Conservation (phyloP, 1,140 invertebrate species). For the Sipha flava region DNA sequence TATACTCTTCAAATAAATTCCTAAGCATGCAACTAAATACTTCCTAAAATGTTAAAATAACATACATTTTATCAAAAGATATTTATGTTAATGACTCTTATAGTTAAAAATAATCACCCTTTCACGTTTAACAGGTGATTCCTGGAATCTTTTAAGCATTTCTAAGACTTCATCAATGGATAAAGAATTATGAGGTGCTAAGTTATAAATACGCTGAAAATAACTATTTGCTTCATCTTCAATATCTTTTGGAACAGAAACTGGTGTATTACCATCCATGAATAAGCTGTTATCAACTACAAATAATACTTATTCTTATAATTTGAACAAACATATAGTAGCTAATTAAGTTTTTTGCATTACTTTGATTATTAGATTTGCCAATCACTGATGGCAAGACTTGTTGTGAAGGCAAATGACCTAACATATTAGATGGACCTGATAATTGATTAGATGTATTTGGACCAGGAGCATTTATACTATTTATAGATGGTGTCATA, state of each 20-base stretch:
- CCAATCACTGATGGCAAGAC: not conserved
- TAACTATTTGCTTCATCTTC: slow-evolving; percentile 97
- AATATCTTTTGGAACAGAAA: slow-evolving; percentile 79
- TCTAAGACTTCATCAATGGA: slow-evolving; percentile 87
- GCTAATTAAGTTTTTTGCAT: too few species aligned
- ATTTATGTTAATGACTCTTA: not conserved
- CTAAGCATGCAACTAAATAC: slow-evolving; percentile 96
- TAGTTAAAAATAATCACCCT: slow-evolving; percentile 47
- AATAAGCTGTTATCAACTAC: not conserved
- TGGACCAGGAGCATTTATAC: slow-evolving; percentile 52
- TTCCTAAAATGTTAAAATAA: slow-evolving; percentile 46
- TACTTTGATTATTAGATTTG: slow-evolving; percentile 16
- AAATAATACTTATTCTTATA: not conserved
- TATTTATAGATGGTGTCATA: slow-evolving; percentile 55
- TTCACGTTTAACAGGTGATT: slow-evolving; percentile 78
- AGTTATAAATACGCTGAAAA: slow-evolving; percentile 96
- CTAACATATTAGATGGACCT: slow-evolving; percentile 36
- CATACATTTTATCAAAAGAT: too few species aligned
- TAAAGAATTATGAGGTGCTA: slow-evolving; percentile 83
- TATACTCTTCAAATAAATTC: slow-evolving; percentile 97
- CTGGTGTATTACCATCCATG: not conserved
- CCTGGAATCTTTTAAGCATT: slow-evolving; percentile 91
- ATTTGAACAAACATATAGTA: too few species aligned
- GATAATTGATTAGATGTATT: slow-evolving; percentile 60
- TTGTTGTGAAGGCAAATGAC: slow-evolving; percentile 43